Evolutionary conservation across 2,888 invertebrate species (phyloP).

Genomic region (Tinea trinotella): DNA sequence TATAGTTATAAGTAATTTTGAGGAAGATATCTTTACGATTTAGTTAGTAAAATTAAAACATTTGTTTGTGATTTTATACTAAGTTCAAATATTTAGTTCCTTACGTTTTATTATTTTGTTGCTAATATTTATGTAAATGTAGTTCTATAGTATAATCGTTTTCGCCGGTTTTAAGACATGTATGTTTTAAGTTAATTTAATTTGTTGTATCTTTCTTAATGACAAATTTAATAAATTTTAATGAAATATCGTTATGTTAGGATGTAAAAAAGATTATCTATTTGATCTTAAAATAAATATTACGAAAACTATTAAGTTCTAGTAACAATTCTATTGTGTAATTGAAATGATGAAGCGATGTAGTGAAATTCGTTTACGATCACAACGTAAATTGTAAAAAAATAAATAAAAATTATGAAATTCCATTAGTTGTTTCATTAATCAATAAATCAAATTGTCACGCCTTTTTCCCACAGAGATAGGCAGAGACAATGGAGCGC

Average conservation of each 20-base stretch:
- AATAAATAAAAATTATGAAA: slow-evolving; percentile 68
- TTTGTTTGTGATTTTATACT: slow-evolving; percentile 50
- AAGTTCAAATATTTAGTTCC: slow-evolving; percentile 67
- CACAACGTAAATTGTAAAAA: slow-evolving; percentile 70
- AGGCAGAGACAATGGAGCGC: too few species aligned
- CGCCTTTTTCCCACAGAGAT: too few species aligned
- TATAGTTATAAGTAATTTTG: neutral
- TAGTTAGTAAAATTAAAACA: slow-evolving; percentile 16
- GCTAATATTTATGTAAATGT: slow-evolving; percentile 60
- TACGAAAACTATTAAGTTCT: slow-evolving; percentile 72
- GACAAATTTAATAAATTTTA: slow-evolving; percentile 60
- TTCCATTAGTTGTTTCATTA: slow-evolving; percentile 60
- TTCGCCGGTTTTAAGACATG: slow-evolving; percentile 45
- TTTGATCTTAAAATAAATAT: slow-evolving; percentile 64
- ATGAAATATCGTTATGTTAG: slow-evolving; percentile 68
- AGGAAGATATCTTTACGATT: slow-evolving; percentile 3
- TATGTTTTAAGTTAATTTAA: slow-evolving; percentile 66
- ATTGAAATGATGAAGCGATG: slow-evolving; percentile 63
- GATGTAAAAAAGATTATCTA: slow-evolving; percentile 73
- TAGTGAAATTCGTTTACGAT: slow-evolving; percentile 70
- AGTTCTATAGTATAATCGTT: slow-evolving; percentile 54
- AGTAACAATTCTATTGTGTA: slow-evolving; percentile 69
- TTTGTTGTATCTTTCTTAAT: slow-evolving; percentile 69
- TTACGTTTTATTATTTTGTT: slow-evolving; percentile 60
- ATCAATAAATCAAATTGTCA: too few species aligned